A percentile compares a stretch with the other conserved stretches of the same genome.
These are phyloP conservation scores for Sinelater perroti DNA, from an alignment of 2,888 invertebrate species.

Conservation along the genomic window DNA sequence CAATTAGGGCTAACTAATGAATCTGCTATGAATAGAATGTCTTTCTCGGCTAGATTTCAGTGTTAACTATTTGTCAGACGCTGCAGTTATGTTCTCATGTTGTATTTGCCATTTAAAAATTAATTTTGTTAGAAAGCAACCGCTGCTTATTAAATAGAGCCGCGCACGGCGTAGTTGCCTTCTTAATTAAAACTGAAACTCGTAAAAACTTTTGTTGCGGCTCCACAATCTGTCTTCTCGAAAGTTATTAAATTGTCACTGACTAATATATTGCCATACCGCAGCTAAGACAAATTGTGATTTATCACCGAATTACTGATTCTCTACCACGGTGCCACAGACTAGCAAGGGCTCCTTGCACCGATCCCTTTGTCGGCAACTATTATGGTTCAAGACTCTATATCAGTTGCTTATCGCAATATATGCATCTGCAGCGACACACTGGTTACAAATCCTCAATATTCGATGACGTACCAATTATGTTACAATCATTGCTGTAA, in stretches of 20 bases:
- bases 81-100: too few relatives aligned
- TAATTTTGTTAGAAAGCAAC: too few relatives aligned
- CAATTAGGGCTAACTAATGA: conserved; percentile 12
- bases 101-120: too few relatives aligned
- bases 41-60: too few relatives aligned
- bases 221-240: conserved; percentile 10
- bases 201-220: conserved; percentile 3
- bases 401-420: too few relatives aligned
- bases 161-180: too few relatives aligned
- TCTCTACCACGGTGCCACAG: conserved; percentile 12
- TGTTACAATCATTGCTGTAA: conserved; percentile 30
- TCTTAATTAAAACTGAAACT: conserved; percentile 1
- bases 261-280: conserved; percentile 20
- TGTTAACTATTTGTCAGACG: too few relatives aligned
- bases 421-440: too few relatives aligned
- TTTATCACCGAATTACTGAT: conserved; percentile 27
- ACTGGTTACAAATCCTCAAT: conserved; percentile 19
- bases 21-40: conserved; percentile 5
- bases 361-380: too few relatives aligned
- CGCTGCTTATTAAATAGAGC: too few relatives aligned
- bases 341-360: too few relatives aligned
- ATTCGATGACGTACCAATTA: conserved; percentile 22
- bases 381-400: too few relatives aligned
- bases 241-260: conserved; percentile 19
- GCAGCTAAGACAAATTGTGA: conserved; percentile 27